These are phyloP conservation scores for Eulemur albifrons DNA, from an alignment of 2,797 vertebrate species.

Conservation along the genomic window DNA sequence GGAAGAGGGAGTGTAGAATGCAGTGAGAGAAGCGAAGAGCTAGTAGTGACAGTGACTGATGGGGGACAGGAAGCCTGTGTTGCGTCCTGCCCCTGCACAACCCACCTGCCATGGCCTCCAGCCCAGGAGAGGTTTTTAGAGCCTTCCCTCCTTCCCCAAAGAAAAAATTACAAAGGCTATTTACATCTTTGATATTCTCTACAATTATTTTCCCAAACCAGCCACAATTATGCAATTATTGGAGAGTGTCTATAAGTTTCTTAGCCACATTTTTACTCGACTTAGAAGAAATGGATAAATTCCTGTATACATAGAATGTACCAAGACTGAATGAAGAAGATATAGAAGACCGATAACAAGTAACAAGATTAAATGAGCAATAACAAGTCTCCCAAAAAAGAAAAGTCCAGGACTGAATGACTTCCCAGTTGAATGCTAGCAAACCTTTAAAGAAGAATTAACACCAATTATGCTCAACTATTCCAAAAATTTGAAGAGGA, in stretches of 20 bases:
- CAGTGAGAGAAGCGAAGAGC: not conserved
- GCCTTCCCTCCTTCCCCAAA: not conserved
- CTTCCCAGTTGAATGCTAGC: too few relatives aligned
- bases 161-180: not conserved
- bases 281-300: too few relatives aligned
- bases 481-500: too few relatives aligned
- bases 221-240: not conserved
- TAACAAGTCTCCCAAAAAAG: too few relatives aligned
- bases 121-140: accelerated
- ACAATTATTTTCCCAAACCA: not conserved
- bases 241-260: not conserved
- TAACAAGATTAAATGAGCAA: too few relatives aligned
- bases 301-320: too few relatives aligned
- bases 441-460: too few relatives aligned
- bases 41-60: accelerated
- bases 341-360: too few relatives aligned
- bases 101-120: not conserved
- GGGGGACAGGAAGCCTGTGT: accelerated
- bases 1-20: not conserved
- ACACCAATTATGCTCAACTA: too few relatives aligned
- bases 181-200: not conserved
- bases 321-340: too few relatives aligned
- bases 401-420: too few relatives aligned
- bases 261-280: not conserved
- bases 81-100: not conserved